Base-by-base conservation (phyloP, 2,888 invertebrate genomes). In the Cerastoderma edule region DNA sequence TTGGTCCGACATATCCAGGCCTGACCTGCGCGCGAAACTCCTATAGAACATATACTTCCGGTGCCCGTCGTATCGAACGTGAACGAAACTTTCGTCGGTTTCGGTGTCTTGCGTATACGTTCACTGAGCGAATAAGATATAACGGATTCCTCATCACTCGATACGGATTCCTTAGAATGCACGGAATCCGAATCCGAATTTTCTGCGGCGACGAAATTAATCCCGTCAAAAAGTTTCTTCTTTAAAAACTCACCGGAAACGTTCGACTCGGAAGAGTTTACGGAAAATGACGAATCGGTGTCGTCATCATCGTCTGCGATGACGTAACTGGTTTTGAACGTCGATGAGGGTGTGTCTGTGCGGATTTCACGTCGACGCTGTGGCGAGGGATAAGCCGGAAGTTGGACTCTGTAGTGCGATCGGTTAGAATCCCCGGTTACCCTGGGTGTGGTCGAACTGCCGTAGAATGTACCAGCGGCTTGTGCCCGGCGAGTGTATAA, bases 261-360 rank as follows among this genome's bases (percentile, higher is more conserved):
- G 33, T 72, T 63, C n/a, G 72, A 72, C 5, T n/a, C 50, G 2
- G 74, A 48, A 0, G 81, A 67, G 4, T n/a, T 28, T n/a, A 60
- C 50, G 2, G 77, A 72, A 39, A 39, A 60, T 2, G 39, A 60
- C 4, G 56, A 56, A 24, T 24, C 35, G 22, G 39, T 60, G 1
- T 72, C 76, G 13, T 68, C 32, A 8, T 72, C 72, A 46, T 72
- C 67, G 39, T 80, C 74, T 10, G 60, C 53, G 19, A 81, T 48
- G 10, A 75, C 60, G 44, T 78, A 81, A 54, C 78, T 75, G 0
- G 81, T 81, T 39, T 68, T 66, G 44, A 81, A 75, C 6, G 81
- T 75, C 30, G 81, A 72, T 28, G 73, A 46, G 0, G 78, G 67
- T 5, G 75, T 75, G 16, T 74, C 64, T n/a, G 72, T 67, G 6